These are phyloP conservation scores for Xenopus borealis DNA, from an alignment of 2,113 vertebrate species.

Conservation along the genomic window DNA sequence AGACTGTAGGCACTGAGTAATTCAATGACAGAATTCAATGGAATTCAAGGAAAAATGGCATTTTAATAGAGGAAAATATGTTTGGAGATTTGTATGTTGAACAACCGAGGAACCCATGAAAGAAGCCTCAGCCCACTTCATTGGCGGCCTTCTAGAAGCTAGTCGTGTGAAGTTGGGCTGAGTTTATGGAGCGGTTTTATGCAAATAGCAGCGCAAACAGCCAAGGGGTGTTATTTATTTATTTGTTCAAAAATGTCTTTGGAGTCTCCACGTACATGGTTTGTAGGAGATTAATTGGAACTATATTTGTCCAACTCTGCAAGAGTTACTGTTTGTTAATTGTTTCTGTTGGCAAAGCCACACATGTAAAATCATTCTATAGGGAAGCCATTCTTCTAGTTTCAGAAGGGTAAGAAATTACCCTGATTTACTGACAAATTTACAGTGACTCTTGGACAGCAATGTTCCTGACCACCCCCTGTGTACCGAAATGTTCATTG, in stretches of 20 bases:
- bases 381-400: constrained; percentile 36
- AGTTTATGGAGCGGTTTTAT: constrained; percentile 28
- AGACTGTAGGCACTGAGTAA: constrained; percentile 9
- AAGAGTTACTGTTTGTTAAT: constrained; percentile 44
- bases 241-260: constrained; percentile 13
- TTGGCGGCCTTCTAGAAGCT: neutral
- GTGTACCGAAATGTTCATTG: too few relatives aligned
- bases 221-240: constrained; percentile 31
- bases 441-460: neutral
- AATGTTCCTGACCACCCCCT: too few relatives aligned
- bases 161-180: neutral
- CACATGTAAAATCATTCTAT: constrained; percentile 11
- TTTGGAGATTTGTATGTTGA: constrained; percentile 33
- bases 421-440: constrained; percentile 30
- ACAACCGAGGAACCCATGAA: constrained; percentile 27
- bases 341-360: constrained; percentile 39
- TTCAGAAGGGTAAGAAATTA: constrained; percentile 23
- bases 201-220: constrained; percentile 32
- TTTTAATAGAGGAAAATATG: constrained; percentile 45
- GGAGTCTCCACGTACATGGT: constrained; percentile 33
- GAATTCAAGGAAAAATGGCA: constrained; percentile 29
- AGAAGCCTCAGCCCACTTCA: constrained; percentile 5
- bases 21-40: constrained; percentile 4
- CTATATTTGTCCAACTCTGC: constrained; percentile 40
- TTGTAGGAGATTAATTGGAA: constrained; percentile 42